A percentile compares a stretch with the other conserved stretches of the same genome.
phyloP scores from a whole-genome alignment of 2,888 invertebrate species.

The Rhingia rostrata region DNA sequence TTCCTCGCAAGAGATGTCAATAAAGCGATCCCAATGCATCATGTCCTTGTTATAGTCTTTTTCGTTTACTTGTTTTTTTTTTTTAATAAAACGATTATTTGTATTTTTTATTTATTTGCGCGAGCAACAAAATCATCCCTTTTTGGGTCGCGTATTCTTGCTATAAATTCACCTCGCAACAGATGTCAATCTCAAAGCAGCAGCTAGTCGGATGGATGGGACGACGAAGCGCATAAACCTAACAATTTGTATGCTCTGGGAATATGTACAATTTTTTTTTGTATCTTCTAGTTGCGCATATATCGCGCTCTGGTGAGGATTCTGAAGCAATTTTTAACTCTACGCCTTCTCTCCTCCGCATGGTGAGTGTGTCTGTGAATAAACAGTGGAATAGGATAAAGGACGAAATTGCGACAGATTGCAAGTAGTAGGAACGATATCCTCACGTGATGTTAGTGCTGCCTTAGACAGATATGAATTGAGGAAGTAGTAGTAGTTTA shows the following conservation, averaged over 20 bases:
- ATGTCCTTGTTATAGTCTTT: slow-evolving; percentile 30
- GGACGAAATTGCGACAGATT: slow-evolving; percentile 70
- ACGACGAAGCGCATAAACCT: slow-evolving; percentile 53
- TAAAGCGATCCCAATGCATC: slow-evolving; percentile 42
- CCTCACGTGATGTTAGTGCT: slow-evolving; percentile 54
- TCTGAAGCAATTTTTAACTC: slow-evolving; percentile 52
- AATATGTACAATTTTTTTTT: slow-evolving; percentile 19
- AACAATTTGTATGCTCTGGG: slow-evolving; percentile 61
- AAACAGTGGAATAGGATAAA: slow-evolving; percentile 70
- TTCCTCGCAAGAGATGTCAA: slow-evolving; percentile 46
- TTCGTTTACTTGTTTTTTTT: not conserved
- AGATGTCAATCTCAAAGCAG: slow-evolving; percentile 67
- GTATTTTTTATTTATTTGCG: slow-evolving; percentile 34
- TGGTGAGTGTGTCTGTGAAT: slow-evolving; percentile 43
- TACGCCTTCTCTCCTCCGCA: not conserved
- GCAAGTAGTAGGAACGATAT: slow-evolving; percentile 49
- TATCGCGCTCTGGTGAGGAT: slow-evolving; percentile 48
- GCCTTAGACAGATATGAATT: slow-evolving; percentile 68
- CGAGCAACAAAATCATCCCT: slow-evolving; percentile 49
- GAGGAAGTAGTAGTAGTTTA: slow-evolving; percentile 66
- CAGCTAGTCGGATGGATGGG: slow-evolving; percentile 29
- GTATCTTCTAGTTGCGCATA: slow-evolving; percentile 33
- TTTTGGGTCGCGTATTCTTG: slow-evolving; percentile 58
- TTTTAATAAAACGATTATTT: slow-evolving; percentile 64
- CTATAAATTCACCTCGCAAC: slow-evolving; percentile 71